Evolutionary conservation across 2,113 vertebrate species (phyloP), one percentile per base, ranked within the genome.

Genomic region (Alectura lathami): DNA sequence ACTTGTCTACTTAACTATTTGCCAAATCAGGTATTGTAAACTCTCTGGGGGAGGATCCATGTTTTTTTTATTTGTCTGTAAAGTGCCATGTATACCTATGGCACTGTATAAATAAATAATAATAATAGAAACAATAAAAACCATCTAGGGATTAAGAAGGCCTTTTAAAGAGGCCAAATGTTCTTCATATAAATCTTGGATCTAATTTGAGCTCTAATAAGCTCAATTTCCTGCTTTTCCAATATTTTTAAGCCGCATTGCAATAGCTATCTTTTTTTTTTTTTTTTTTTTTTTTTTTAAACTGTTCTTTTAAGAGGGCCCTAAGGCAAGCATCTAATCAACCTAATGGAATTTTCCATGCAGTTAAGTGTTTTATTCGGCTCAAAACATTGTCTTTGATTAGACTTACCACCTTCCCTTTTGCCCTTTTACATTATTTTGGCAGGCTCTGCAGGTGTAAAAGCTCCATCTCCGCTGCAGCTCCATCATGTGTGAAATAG

Each of bases 161-260:
- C 73, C 92, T 94, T 90, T 96, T 97, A 95, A 96, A 95, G 56
- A 96, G 86, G 73, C 92, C 93, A 95, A 96, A 76, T 90, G 83
- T 95, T 96, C 91, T 93, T 94, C 91, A 96, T 83, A 95, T 97
- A 97, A 97, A 97, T 96, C 93, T 93, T 38, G 69, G 92, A 93
- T 95, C 93, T 97, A 95, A 96, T 94, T 96, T 96, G 96, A 96
- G 75, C 95, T 95, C 93, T 96, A 96, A 97, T 96, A 96, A 96
- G 91, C 88, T 96, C 90, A 93, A 86, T 97, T 96, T 97, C 96
- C 95, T 95, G 94, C 60, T 96, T 96, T 95, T 86, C 83, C 92
- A 91, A 93, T 96, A 96, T 95, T 96, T 96, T 88, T 88, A 91
- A 93, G 94, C 93, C 16, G 8, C 51, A 1, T 91, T 90, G 88